These are phyloP conservation scores for Vireo altiloquus DNA, from an alignment of 2,113 vertebrate species.

Conservation along the genomic window DNA sequence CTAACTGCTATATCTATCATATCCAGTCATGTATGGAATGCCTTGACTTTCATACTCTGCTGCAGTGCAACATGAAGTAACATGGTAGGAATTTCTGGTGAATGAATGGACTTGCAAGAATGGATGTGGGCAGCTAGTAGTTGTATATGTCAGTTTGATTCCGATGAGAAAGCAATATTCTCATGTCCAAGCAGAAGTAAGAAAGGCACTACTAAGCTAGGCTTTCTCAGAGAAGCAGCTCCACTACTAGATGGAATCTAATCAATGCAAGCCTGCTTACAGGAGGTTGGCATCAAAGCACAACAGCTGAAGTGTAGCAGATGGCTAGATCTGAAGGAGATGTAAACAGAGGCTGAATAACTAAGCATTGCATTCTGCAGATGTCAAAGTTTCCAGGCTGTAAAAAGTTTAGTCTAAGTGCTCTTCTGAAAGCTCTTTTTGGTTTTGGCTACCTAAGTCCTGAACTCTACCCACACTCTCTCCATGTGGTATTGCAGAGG, in stretches of 20 bases:
- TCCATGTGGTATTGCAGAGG: not conserved
- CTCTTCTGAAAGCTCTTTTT: conserved; percentile 24
- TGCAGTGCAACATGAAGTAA: not conserved
- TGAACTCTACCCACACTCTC: not conserved
- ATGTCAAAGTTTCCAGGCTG: conserved; percentile 65
- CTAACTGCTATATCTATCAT: not conserved
- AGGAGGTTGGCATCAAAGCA: conserved; percentile 63
- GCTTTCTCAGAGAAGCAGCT: conserved; percentile 34
- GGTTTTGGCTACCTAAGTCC: not conserved
- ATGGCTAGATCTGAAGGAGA: conserved; percentile 63
- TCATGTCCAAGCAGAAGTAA: not conserved
- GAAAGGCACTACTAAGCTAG: not conserved
- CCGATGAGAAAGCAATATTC: not conserved
- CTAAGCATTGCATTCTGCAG: conserved; percentile 61
- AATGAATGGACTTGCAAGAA: not conserved
- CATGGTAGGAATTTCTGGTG: not conserved
- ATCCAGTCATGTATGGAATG: not conserved
- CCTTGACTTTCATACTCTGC: not conserved
- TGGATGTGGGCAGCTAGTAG: not conserved
- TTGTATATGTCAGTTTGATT: not conserved
- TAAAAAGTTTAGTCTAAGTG: conserved; percentile 41
- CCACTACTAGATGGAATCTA: conserved; percentile 39
- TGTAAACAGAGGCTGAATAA: conserved; percentile 68
- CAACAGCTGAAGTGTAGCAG: conserved; percentile 72
- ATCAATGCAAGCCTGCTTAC: conserved; percentile 55